Conservation (phyloP, 1,140 invertebrate species). For the Meloidogyne chitwoodi region DNA sequence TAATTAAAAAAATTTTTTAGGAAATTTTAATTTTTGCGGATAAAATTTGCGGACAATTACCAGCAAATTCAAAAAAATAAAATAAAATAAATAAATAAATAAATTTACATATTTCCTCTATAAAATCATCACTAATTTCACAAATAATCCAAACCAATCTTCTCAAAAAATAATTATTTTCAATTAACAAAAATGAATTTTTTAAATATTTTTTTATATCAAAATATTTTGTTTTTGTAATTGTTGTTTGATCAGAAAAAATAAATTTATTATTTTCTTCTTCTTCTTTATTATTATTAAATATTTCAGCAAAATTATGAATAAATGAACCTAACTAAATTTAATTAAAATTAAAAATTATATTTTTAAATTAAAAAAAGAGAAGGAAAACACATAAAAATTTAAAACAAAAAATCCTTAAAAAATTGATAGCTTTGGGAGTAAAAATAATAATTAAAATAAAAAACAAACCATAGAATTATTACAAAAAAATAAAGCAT, state of each 20-base stretch:
- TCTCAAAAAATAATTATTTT: background rate
- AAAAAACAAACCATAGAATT: background rate
- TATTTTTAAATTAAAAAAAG: too few species aligned
- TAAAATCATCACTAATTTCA: background rate
- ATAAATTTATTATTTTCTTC: background rate
- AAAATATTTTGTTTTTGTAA: background rate
- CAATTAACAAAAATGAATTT: background rate
- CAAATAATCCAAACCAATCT: background rate
- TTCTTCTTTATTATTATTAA: background rate
- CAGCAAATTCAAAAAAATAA: background rate
- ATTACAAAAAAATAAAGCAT: background rate
- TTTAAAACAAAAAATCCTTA: too few species aligned
- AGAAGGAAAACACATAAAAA: too few species aligned
- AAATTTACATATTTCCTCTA: background rate
- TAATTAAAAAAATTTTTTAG: too few species aligned
- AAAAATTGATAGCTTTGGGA: too few species aligned
- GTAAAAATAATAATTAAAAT: background rate
- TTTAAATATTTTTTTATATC: background rate
- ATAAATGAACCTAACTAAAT: background rate
- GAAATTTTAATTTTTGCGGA: too few species aligned
- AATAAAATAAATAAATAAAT: too few species aligned
- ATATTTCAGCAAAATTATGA: background rate
- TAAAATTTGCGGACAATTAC: too few species aligned
- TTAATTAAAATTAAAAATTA: background rate
- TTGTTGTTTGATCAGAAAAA: background rate